Conservation (phyloP, 2,888 invertebrate genomes). For the Hoplodrina blanda region DNA sequence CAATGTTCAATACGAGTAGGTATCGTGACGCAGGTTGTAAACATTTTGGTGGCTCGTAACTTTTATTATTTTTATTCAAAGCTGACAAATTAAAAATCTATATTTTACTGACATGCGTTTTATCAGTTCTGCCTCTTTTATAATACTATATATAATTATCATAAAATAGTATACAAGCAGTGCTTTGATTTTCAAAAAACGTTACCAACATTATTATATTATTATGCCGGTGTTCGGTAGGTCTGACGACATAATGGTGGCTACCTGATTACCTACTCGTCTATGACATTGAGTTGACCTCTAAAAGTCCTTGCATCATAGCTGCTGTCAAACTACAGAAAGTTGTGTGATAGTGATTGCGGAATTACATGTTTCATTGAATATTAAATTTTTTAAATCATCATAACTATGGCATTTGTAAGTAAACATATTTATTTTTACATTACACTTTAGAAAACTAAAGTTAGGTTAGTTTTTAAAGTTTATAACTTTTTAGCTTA, state of each 20-base stretch:
- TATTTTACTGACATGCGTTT: background rate
- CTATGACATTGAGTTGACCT: conserved; percentile 87
- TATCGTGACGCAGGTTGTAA: conserved; percentile 33
- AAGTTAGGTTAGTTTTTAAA: conserved; percentile 46
- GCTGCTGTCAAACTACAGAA: conserved; percentile 76
- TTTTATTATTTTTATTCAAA: background rate
- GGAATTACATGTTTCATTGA: conserved; percentile 25
- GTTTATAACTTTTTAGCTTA: conserved; percentile 12
- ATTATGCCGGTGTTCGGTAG: conserved; percentile 17
- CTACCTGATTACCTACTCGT: conserved; percentile 64
- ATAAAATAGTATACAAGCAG: background rate
- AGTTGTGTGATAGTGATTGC: conserved; percentile 49
- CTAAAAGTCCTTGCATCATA: conserved; percentile 75
- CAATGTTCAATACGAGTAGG: background rate
- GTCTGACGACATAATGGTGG: conserved; percentile 64
- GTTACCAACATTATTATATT: background rate
- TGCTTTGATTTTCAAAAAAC: conserved; percentile 24
- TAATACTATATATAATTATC: background rate
- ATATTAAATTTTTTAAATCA: conserved; percentile 16
- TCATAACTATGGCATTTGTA: conserved; percentile 75
- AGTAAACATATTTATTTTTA: conserved; percentile 62
- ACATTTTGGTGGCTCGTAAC: conserved; percentile 42
- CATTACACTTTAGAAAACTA: background rate
- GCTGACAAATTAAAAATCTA: too few relatives aligned
- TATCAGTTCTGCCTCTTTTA: background rate